Percentiles rank a stretch among this genome's conserved stretches.
These are phyloP conservation scores for Craniophora ligustri DNA, from an alignment of 2,888 invertebrate genomes.

Conservation along the genomic window DNA sequence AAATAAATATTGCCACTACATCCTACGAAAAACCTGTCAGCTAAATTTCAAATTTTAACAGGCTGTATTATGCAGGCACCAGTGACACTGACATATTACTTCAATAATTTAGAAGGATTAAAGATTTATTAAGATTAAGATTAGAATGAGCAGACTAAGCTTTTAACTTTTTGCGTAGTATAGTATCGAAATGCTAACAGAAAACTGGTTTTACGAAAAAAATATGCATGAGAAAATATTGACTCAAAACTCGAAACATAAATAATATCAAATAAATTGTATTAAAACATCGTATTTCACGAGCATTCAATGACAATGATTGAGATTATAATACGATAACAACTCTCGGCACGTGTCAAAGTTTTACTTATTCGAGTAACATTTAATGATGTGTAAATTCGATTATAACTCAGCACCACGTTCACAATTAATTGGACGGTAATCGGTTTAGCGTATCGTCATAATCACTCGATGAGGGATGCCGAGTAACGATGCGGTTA, in stretches of 20 bases:
- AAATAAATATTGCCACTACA: too few relatives aligned
- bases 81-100: too few relatives aligned
- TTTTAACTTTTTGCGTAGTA: neutral
- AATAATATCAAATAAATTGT: slow-evolving; percentile 18
- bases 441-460: slow-evolving; percentile 49
- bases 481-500: slow-evolving; percentile 17
- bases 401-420: slow-evolving; percentile 36
- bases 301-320: slow-evolving; percentile 13
- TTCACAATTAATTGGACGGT: slow-evolving; percentile 49
- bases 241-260: slow-evolving; percentile 2
- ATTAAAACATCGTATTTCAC: slow-evolving; percentile 14
- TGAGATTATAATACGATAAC: slow-evolving; percentile 25
- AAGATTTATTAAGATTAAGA: neutral
- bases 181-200: too few relatives aligned
- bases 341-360: slow-evolving; percentile 16
- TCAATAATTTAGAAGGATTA: neutral
- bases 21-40: too few relatives aligned
- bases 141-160: neutral
- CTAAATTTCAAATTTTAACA: too few relatives aligned
- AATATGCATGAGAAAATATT: slow-evolving; percentile 3
- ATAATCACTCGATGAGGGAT: slow-evolving; percentile 31
- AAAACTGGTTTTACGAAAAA: slow-evolving; percentile 5
- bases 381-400: slow-evolving; percentile 41
- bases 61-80: too few relatives aligned
- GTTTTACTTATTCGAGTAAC: slow-evolving; percentile 47